Percentiles rank a stretch among this genome's conserved stretches.
Conservation (phyloP, 2,888 invertebrate species). For the Congeria kusceri region DNA sequence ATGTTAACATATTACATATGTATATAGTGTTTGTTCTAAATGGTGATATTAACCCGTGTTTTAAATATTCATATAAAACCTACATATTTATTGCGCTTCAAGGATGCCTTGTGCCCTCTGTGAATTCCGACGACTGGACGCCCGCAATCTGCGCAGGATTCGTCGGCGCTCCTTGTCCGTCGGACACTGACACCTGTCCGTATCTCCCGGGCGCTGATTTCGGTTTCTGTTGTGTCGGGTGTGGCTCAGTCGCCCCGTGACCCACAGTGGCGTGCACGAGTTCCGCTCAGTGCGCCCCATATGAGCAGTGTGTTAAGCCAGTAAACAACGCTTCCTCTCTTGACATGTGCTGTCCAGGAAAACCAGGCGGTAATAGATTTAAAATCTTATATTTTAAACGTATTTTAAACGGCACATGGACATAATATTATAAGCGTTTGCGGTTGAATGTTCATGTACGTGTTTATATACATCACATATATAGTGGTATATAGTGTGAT, state of each 20-base stretch:
- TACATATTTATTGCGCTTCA: too few relatives aligned
- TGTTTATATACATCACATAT: too few relatives aligned
- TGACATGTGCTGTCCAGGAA: not conserved
- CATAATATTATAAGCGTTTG: too few relatives aligned
- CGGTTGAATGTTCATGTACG: too few relatives aligned
- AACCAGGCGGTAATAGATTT: not conserved
- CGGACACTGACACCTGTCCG: not conserved
- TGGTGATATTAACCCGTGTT: too few relatives aligned
- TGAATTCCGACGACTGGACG: too few relatives aligned
- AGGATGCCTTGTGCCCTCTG: too few relatives aligned
- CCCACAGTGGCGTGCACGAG: not conserved
- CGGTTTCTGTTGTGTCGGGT: not conserved
- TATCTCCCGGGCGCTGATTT: not conserved
- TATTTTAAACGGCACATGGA: too few relatives aligned
- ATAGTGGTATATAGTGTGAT: too few relatives aligned
- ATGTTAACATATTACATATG: too few relatives aligned
- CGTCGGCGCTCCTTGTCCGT: not conserved
- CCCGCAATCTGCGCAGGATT: not conserved
- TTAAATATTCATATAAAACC: too few relatives aligned
- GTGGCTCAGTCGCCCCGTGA: not conserved
- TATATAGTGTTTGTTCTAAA: too few relatives aligned
- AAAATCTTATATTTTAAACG: not conserved
- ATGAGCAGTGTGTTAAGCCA: not conserved
- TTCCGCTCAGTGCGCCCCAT: not conserved
- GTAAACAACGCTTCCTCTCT: not conserved